Percentiles rank a stretch among this genome's conserved stretches.
These are phyloP conservation scores for Acropora tenuis DNA, from an alignment of 64 coral and sea anemone species.

Conservation along the genomic window DNA sequence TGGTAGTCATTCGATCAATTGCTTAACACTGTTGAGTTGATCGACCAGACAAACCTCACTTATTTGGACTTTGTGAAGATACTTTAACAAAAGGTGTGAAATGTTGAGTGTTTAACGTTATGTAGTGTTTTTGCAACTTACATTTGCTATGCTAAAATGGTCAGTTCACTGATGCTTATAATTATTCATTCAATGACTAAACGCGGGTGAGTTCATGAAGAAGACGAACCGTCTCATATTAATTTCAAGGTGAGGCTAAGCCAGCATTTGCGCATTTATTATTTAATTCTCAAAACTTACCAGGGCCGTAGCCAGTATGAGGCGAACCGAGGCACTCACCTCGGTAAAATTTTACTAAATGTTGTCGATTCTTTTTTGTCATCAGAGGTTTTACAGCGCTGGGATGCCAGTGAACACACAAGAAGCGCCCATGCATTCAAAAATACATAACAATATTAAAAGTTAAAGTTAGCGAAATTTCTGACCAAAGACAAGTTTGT, in stretches of 20 bases:
- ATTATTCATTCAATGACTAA: not conserved
- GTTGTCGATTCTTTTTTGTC: too few relatives aligned
- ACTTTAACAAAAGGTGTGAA: not conserved
- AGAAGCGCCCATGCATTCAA: too few relatives aligned
- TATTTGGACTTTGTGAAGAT: not conserved
- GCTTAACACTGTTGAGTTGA: not conserved
- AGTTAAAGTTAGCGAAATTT: too few relatives aligned
- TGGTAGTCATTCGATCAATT: not conserved
- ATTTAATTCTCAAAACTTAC: too few relatives aligned
- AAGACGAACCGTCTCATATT: not conserved
- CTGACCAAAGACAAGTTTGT: too few relatives aligned
- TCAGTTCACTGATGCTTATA: not conserved
- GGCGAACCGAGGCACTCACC: too few relatives aligned
- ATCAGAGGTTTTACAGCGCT: too few relatives aligned
- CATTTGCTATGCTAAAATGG: not conserved
- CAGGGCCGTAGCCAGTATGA: too few relatives aligned
- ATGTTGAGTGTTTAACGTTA: not conserved
- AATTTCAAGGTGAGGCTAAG: not conserved
- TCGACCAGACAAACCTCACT: not conserved
- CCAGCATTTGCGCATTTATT: too few relatives aligned
- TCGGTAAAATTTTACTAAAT: too few relatives aligned
- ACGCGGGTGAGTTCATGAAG: not conserved
- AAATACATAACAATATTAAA: too few relatives aligned
- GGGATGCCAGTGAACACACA: too few relatives aligned
- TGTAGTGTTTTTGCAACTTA: not conserved